Conservation (phyloP, 2,797 vertebrate genomes). For the Pseudochromis fuscus region DNA sequence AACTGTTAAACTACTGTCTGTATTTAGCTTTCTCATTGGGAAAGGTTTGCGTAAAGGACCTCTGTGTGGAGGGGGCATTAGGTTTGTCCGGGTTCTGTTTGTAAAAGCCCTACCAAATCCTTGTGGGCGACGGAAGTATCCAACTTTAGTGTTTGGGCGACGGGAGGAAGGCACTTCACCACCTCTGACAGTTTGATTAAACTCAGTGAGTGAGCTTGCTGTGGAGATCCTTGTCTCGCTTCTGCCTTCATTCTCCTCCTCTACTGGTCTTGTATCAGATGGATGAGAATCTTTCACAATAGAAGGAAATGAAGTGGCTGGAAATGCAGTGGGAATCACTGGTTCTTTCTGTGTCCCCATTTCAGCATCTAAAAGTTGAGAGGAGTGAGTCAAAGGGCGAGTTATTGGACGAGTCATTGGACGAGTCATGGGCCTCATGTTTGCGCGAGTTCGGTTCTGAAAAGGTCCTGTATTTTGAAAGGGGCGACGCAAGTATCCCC, state of each 20-base stretch:
- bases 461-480: conserved; percentile 21
- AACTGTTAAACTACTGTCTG: neutral
- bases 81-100: conserved; percentile 63
- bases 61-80: conserved; percentile 54
- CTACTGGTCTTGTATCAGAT: neutral
- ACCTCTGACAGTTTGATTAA: conserved; percentile 29
- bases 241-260: neutral
- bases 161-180: conserved; percentile 13
- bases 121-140: conserved; percentile 8
- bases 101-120: conserved; percentile 32
- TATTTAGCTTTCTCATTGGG: conserved; percentile 39
- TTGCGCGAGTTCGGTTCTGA: conserved; percentile 54
- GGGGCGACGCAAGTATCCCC: neutral
- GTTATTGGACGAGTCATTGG: no score
- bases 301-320: neutral
- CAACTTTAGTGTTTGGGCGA: conserved; percentile 27
- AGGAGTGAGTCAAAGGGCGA: conserved; percentile 5
- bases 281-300: neutral
- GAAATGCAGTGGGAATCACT: conserved; percentile 14
- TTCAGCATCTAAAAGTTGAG: conserved; percentile 21
- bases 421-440: neutral
- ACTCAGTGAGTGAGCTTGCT: neutral
- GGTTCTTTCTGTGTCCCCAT: conserved; percentile 4
- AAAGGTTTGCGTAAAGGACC: conserved; percentile 35
- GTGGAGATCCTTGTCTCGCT: neutral